These are phyloP conservation scores for Ceratina australensis DNA, from an alignment of 1,140 invertebrate species.

Conservation along the genomic window DNA sequence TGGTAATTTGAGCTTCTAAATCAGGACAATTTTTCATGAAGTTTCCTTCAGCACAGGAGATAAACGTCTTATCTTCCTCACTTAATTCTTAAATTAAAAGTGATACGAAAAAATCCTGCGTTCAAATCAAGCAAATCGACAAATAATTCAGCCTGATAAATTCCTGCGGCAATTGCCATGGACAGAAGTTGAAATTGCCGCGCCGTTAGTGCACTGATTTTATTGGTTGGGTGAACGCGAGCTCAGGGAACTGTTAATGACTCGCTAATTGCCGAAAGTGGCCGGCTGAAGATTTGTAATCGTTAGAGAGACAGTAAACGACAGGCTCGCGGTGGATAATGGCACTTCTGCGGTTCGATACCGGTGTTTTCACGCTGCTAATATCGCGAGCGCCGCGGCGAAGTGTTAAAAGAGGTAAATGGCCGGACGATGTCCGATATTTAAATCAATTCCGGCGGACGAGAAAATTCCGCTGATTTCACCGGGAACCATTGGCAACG, in stretches of 20 bases:
- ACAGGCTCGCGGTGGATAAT: slow-evolving; percentile 44
- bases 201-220: neutral
- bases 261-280: slow-evolving; percentile 49
- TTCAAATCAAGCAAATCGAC: neutral
- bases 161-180: neutral
- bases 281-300: slow-evolving; percentile 41
- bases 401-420: neutral
- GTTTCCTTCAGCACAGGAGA: neutral
- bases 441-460: too few relatives aligned
- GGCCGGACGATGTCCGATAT: neutral
- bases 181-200: neutral
- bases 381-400: slow-evolving; percentile 16
- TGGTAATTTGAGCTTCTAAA: neutral
- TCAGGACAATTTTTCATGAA: neutral
- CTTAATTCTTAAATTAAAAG: too few relatives aligned
- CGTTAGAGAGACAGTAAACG: slow-evolving; percentile 46
- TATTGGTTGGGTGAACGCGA: neutral
- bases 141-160: neutral
- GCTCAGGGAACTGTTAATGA: slow-evolving; percentile 33
- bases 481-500: too few relatives aligned
- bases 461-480: too few relatives aligned
- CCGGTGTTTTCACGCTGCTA: slow-evolving; percentile 15
- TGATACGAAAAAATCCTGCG: too few relatives aligned
- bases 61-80: slow-evolving; percentile 26
- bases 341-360: slow-evolving; percentile 44